Conservation (phyloP, 2,113 vertebrate species). For the Triplophysa dalaica region DNA sequence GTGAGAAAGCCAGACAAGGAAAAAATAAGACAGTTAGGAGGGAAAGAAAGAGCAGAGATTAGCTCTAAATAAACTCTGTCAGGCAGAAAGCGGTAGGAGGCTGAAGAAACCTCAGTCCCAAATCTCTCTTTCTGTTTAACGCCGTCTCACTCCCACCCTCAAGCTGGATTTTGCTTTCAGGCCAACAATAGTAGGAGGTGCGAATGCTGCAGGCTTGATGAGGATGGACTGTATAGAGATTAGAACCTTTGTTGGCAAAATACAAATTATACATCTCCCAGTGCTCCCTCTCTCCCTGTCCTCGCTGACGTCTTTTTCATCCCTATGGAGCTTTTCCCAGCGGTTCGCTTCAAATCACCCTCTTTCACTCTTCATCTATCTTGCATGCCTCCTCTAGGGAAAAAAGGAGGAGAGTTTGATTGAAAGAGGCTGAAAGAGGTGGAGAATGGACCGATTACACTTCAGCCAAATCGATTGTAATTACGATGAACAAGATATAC, state of each 20-base stretch:
- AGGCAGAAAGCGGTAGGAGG: constrained; percentile 74
- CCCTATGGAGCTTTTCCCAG: constrained; percentile 24
- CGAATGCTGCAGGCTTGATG: constrained; percentile 71
- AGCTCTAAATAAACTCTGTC: constrained; percentile 76
- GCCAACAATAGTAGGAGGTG: constrained; percentile 66
- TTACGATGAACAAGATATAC: constrained; percentile 3
- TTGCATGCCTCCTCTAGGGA: constrained; percentile 10
- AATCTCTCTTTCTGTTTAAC: constrained; percentile 50
- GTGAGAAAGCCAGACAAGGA: constrained; percentile 46
- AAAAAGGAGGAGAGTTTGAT: neutral
- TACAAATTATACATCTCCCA: constrained; percentile 79
- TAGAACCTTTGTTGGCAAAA: constrained; percentile 85
- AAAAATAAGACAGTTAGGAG: constrained; percentile 44
- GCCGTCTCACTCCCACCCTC: constrained; percentile 53
- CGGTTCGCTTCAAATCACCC: constrained; percentile 25
- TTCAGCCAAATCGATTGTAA: constrained; percentile 18
- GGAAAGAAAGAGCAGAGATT: constrained; percentile 65
- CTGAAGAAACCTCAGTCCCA: constrained; percentile 51
- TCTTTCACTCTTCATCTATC: constrained; percentile 9
- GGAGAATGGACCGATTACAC: constrained; percentile 4
- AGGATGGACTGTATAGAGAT: constrained; percentile 77
- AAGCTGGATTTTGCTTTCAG: constrained; percentile 59
- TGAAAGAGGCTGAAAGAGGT: neutral
- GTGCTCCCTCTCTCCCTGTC: constrained; percentile 59
- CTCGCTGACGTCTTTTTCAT: constrained; percentile 34